phyloP scores from a whole-genome alignment of 2,797 vertebrate genomes.

The Alosa sapidissima region DNA sequence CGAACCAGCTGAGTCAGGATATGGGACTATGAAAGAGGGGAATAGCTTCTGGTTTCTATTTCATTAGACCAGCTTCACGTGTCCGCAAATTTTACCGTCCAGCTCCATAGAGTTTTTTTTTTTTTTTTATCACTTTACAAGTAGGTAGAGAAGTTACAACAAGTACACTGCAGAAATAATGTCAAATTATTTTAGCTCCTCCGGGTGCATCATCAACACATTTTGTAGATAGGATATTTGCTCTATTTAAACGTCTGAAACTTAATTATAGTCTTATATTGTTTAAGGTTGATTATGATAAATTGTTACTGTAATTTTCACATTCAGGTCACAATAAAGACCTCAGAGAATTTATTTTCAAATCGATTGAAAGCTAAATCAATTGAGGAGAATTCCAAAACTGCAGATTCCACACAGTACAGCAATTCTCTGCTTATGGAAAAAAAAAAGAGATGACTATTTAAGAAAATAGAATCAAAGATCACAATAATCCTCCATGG shows the following conservation, averaged over 20 bases:
- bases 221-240: not conserved
- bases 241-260: not conserved
- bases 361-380: not conserved
- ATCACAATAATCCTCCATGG: not conserved
- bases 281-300: not conserved
- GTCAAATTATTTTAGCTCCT: not conserved
- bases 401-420: not conserved
- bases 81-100: not conserved
- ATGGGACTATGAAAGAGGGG: not conserved
- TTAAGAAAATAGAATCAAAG: not conserved
- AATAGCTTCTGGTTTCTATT: not conserved
- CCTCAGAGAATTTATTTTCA: not conserved
- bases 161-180: not conserved
- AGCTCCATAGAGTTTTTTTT: not conserved
- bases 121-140: not conserved
- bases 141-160: not conserved
- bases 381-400: not conserved
- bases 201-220: not conserved
- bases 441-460: not conserved
- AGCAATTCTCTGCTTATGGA: not conserved
- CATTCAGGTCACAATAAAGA: not conserved
- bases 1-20: not conserved
- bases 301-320: not conserved
- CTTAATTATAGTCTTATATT: not conserved
- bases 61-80: not conserved